Base-by-base conservation (phyloP, 1,140 invertebrate genomes). In the Paracyclopina nana region DNA sequence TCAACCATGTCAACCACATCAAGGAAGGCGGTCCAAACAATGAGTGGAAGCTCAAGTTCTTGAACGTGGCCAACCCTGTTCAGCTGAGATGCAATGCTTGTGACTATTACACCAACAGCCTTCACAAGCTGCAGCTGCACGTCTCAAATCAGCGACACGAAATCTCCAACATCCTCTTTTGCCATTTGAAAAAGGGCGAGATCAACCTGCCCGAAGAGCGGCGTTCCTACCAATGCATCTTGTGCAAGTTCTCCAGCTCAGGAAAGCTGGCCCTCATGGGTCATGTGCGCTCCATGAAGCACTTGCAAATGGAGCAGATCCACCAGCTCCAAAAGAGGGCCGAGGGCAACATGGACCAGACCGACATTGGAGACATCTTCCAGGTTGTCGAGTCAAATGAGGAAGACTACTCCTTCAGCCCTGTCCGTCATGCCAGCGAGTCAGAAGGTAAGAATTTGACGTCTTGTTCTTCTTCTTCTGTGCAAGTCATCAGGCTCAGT, bases 1-100 rank as follows among this genome's bases (percentile, higher is more conserved):
- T 98, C 57, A 91, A 96, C 60, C 83, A 95, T 61, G 86, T 97
- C 11, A 96, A 95, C 65, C 91, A 96, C 62, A 86, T 96, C 8
- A 86, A 91, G 59, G 90, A 96, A 67, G 91, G 91, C 42, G 90
- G 91, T 0, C 70, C 77, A 0, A 68, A 77, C 20, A 94, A 94
- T 65, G 88, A 95, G 61, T 95, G 90, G 82, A 88, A 92, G 61
- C 65, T 95, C 50, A 91, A 92, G 62, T 91, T 88, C 65, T 76
- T 78, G 54, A 66, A 65, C 52, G 63, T 78, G 68, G 66, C 79
- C 68, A 63, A 86, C 74, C 64, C 80, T 70, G 80, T 92, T 22
- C 88, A 94, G 68, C 76, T 95, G 3, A 73, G 87, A 48, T 96
- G 91, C 66, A 91, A 92, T 66, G 82, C 85, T 50, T 97, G 91